Conservation (phyloP, 2,797 vertebrate species). For the Tenualosa thibaudeaui region DNA sequence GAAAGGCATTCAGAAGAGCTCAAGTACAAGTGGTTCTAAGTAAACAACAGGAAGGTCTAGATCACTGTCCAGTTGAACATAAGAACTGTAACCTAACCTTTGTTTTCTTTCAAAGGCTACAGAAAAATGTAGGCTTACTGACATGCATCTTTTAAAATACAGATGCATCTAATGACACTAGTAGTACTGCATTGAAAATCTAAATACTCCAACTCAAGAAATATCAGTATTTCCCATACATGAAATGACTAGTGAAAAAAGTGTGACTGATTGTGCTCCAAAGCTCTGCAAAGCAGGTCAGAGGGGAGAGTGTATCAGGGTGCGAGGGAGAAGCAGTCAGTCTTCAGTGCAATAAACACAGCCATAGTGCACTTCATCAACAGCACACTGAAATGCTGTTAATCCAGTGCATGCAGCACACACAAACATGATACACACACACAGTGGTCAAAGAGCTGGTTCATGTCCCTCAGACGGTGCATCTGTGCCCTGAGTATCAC, state of each 20-base stretch:
- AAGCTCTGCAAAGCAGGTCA: background rate
- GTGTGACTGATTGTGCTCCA: background rate
- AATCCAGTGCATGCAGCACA: background rate
- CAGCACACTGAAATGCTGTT: background rate
- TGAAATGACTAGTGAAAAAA: background rate
- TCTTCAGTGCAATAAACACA: background rate
- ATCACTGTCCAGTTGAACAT: background rate
- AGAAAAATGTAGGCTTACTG: background rate
- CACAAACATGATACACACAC: background rate
- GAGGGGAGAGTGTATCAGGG: background rate
- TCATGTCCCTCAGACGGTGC: background rate
- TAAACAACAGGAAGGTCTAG: background rate
- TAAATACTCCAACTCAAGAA: background rate
- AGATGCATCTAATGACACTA: background rate
- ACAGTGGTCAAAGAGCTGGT: background rate
- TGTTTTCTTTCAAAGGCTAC: background rate
- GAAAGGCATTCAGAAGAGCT: constrained; percentile 24
- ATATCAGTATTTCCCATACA: background rate
- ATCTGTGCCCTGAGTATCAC: background rate
- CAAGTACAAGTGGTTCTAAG: background rate
- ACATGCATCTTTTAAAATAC: background rate
- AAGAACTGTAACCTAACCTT: background rate
- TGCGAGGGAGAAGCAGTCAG: background rate
- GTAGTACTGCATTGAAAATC: background rate
- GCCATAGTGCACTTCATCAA: background rate